Evolutionary conservation across 2,113 vertebrate genomes (phyloP), one percentile per base, ranked within the genome.

Genomic region (Hippolais icterina): DNA sequence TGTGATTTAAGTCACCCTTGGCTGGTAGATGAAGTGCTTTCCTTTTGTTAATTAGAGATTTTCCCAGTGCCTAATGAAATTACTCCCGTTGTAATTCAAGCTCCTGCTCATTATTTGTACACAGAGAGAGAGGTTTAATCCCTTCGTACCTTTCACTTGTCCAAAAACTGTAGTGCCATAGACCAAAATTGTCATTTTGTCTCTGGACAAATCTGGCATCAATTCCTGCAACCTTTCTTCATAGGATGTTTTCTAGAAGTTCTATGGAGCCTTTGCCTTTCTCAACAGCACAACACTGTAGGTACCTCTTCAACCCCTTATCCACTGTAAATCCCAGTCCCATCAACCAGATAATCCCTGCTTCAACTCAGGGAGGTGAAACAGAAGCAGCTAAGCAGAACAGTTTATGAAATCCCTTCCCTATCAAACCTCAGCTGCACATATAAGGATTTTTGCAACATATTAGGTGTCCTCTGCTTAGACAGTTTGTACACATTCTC

Each of bases 191-290:
- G 4, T 22, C 15, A 81, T 66, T 56, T 64, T 39, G 1, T 39
- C 10, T 39, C 54, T 31, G 8, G 31, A 69, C 9, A 93, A 60
- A 52, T 31, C 64, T 7, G 3, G 28, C 37, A 20, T 22, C 25
- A 23, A 22, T 23, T 83, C 12, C 37, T 44, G 21, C n/a, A 56
- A 29, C 5, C 4, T 74, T 53, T 65, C 8, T 10, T 41, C n/a
- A 41, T 4, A 19, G 25, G 3, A 20, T 0, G 0, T 37, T 54
- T 61, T 31, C 57, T 52, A 19, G 6, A 63, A 66, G 10, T 7
- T 83, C 24, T 54, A 1, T 15, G 29, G 2, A 47, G 23, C 9
- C 37, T 70, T 69, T 64, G 21, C 23, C 16, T 54, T 74, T 82
- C 44, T 78, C 54, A 69, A 23, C 16, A 74, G 15, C 46, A 65